Base-by-base conservation (phyloP, 2,888 invertebrate species). In the Odontomyia ornata region DNA sequence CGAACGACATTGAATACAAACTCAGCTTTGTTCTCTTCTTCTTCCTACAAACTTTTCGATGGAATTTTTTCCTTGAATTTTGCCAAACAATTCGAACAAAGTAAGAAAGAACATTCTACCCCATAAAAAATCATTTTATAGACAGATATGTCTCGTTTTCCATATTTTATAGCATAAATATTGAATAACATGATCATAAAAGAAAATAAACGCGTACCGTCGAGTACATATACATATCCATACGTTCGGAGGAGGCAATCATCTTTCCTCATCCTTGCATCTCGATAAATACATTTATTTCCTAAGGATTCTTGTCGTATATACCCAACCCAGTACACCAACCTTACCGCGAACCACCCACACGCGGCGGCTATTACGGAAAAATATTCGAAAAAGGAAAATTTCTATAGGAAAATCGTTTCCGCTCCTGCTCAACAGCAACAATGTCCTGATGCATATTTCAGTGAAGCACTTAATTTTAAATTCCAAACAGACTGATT, bases 401-500 rank as follows among this genome's bases (percentile, higher is more conserved):
- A 72, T 27, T 43, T 46, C 64, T 75, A 75, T 57, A 73, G 73
- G 64, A 75, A 75, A 75, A 64, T 72, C 57, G 72, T 52, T 72
- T 72, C 72, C 75, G 71, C 76, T 76, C 64, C 52, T 60, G 43
- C 46, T 43, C 67, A 25, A 56, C 47, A 56, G 65, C 75, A 77
- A 77, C 77, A 77, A 64, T 69, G 57, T 75, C 43, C 76, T 77
- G 78, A 76, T 79, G 77, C 77, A 77, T 77, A 77, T 79, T 77
- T 77, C 76, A 78, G 77, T 78, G 75, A 73, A 80, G 78, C 78
- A 80, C 80, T 80, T 80, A 80, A 80, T 80, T 80, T 80, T 80
- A 80, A 80, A 80, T 80, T 80, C 80, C 78, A 76, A 80, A 79
- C 78, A 79, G 80, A 79, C 79, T 80, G 80, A 80, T 80, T 80